phyloP scores from a whole-genome alignment of 2,888 invertebrate species.

The Drosophila macrospina region DNA sequence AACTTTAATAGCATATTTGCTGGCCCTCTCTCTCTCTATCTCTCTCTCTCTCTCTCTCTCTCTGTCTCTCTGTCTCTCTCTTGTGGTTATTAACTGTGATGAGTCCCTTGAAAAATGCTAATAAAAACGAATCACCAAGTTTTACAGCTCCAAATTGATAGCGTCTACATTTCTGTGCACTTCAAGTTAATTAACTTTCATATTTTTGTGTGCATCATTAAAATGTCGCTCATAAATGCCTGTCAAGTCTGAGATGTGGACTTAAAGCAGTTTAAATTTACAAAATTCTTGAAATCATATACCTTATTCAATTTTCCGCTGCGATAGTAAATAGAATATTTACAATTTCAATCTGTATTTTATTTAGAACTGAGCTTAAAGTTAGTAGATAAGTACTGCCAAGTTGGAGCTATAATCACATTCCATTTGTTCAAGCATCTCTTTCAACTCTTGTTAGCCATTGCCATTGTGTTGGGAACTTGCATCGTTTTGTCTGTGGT shows the following conservation, averaged over 20 bases:
- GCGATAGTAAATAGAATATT: neutral
- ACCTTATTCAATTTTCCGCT: neutral
- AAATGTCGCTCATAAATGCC: constrained; percentile 12
- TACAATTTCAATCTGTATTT: neutral
- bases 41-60: no score
- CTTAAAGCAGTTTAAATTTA: neutral
- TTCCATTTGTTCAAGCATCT: constrained; percentile 34
- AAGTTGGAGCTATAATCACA: constrained; percentile 27
- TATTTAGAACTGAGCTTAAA: constrained; percentile 6
- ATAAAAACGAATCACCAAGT: constrained; percentile 40
- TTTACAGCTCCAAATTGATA: constrained; percentile 29
- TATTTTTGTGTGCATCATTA: constrained; percentile 20
- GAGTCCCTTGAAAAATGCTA: constrained; percentile 44
- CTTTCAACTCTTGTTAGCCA: constrained; percentile 25
- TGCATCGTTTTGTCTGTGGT: constrained; percentile 34
- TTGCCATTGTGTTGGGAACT: constrained; percentile 16
- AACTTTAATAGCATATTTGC: constrained; percentile 42
- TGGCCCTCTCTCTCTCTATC: constrained; percentile 19
- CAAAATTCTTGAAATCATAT: constrained; percentile 1
- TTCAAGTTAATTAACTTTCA: constrained; percentile 30
- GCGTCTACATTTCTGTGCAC: constrained; percentile 14
- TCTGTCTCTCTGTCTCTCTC: no score
- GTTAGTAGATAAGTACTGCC: constrained; percentile 7
- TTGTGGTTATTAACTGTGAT: constrained; percentile 43
- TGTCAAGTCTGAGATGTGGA: neutral